phyloP scores from a whole-genome alignment of 2,888 invertebrate genomes.

The Hyppa rectilinea region DNA sequence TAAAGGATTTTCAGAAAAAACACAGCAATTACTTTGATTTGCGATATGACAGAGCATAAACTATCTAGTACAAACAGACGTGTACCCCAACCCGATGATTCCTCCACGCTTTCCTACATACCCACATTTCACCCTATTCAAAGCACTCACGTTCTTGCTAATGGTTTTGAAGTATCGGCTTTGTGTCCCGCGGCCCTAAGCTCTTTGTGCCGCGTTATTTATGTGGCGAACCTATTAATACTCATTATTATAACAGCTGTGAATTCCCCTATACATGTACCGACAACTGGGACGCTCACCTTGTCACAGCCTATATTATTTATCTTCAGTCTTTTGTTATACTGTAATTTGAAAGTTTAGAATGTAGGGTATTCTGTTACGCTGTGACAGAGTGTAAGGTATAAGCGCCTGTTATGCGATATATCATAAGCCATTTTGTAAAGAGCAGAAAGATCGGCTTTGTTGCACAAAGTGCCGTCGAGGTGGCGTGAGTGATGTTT shows the following conservation, averaged over 20 bases:
- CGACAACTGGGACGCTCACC: constrained; percentile 60
- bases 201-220: constrained; percentile 77
- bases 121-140: constrained; percentile 58
- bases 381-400: constrained; percentile 66
- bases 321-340: constrained; percentile 1
- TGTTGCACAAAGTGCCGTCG: constrained; percentile 76
- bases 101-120: constrained; percentile 30
- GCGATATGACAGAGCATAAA: constrained; percentile 35
- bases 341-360: constrained; percentile 36
- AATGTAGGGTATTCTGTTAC: constrained; percentile 11
- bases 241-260: constrained; percentile 77
- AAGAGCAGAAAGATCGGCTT: constrained; percentile 73
- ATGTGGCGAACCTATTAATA: constrained; percentile 81
- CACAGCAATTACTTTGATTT: constrained; percentile 44
- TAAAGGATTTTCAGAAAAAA: background rate
- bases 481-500: constrained; percentile 76
- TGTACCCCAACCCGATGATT: constrained; percentile 8
- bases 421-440: constrained; percentile 71
- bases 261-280: constrained; percentile 63
- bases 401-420: constrained; percentile 64
- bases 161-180: constrained; percentile 84
- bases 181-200: constrained; percentile 74
- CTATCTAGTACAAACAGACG: constrained; percentile 41
- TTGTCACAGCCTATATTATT: constrained; percentile 60
- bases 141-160: constrained; percentile 68